These are phyloP conservation scores for Odontomyia ornata DNA, from an alignment of 2,888 invertebrate genomes.

Conservation along the genomic window DNA sequence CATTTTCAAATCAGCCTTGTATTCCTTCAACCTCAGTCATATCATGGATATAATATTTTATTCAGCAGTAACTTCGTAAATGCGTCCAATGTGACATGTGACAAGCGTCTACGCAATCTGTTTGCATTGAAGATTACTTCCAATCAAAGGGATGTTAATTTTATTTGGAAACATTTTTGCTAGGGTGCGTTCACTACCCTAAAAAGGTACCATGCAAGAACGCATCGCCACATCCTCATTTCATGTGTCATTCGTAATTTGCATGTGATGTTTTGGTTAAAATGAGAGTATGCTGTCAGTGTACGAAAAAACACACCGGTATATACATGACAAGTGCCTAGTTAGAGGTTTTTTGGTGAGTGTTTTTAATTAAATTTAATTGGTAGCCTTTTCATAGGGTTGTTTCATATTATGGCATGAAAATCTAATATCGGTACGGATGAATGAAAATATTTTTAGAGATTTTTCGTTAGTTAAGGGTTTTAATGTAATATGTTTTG, in stretches of 20 bases:
- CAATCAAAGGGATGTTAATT: conserved; percentile 49
- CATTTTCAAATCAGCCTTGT: too few species aligned
- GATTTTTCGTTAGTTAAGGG: too few species aligned
- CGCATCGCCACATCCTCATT: not conserved
- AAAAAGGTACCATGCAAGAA: not conserved
- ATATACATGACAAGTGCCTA: conserved; percentile 39
- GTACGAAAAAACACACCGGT: not conserved
- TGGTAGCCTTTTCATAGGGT: not conserved
- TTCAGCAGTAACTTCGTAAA: not conserved
- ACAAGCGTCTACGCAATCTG: conserved; percentile 47
- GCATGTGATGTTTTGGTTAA: conserved; percentile 39
- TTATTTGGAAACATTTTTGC: conserved; percentile 43
- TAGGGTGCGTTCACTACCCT: not conserved
- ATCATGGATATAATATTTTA: not conserved
- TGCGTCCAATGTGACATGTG: conserved; percentile 32
- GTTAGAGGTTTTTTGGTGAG: conserved; percentile 39
- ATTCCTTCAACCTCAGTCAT: too few species aligned
- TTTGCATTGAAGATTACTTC: conserved; percentile 47
- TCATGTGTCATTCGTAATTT: conserved; percentile 26
- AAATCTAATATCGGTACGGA: not conserved
- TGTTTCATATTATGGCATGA: not conserved
- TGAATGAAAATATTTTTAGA: not conserved
- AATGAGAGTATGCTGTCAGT: not conserved
- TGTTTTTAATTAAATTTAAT: conserved; percentile 44
- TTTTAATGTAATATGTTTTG: too few species aligned